phyloP scores from a whole-genome alignment of 2,113 vertebrate genomes.

The Coryphaenoides rupestris region DNA sequence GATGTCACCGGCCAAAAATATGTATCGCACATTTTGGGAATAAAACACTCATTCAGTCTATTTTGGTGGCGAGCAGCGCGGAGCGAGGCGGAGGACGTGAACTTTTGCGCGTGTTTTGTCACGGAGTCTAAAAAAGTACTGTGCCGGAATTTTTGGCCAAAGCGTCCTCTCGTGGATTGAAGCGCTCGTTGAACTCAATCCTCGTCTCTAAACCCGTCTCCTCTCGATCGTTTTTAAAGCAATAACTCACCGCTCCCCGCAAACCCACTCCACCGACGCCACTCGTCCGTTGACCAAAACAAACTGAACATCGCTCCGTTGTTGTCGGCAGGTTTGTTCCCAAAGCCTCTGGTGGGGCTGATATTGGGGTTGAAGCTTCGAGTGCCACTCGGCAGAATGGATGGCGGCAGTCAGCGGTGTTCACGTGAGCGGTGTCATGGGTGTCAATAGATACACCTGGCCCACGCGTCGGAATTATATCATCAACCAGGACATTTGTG shows the following conservation, averaged over 20 bases:
- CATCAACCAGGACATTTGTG: slow-evolving; percentile 10
- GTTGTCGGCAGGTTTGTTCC: slow-evolving; percentile 43
- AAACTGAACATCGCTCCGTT: slow-evolving; percentile 56
- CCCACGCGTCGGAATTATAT: background rate
- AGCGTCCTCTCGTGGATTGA: slow-evolving; percentile 72
- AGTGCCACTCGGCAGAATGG: slow-evolving; percentile 34
- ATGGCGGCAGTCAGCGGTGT: no score
- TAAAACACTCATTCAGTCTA: no score
- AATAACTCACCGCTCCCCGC: slow-evolving; percentile 71
- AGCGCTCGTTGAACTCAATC: slow-evolving; percentile 75
- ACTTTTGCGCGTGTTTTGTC: background rate
- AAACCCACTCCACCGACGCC: slow-evolving; percentile 58
- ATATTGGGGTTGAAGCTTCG: slow-evolving; percentile 32
- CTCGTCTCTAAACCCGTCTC: slow-evolving; percentile 68
- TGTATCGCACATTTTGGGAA: no score
- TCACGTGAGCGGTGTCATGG: slow-evolving; percentile 13
- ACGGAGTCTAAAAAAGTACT: slow-evolving; percentile 27
- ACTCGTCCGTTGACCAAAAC: slow-evolving; percentile 71
- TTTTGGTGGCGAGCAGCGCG: slow-evolving; percentile 7
- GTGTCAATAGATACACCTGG: slow-evolving; percentile 19
- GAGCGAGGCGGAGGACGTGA: slow-evolving; percentile 36
- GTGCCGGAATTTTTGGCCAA: slow-evolving; percentile 63
- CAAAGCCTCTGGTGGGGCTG: slow-evolving; percentile 24
- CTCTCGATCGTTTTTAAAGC: slow-evolving; percentile 71
- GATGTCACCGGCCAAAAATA: no score